Evolutionary conservation across 2,113 vertebrate genomes (phyloP).

Genomic region (Todiramphus chloris): DNA sequence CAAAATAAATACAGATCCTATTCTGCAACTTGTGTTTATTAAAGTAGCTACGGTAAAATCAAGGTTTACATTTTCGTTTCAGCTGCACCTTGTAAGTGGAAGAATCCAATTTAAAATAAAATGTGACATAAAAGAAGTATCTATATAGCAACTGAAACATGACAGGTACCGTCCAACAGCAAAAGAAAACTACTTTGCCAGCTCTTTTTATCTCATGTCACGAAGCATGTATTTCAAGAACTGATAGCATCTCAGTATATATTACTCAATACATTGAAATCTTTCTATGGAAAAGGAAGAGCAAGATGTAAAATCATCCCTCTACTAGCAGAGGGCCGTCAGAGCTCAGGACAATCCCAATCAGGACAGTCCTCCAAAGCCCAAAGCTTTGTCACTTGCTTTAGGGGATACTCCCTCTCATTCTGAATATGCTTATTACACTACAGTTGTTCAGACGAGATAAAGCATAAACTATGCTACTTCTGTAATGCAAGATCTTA

Average conservation of each 20-base stretch:
- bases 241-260: not conserved
- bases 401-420: not conserved
- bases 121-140: not conserved
- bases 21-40: not conserved
- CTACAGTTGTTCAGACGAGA: not conserved
- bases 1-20: conserved; percentile 37
- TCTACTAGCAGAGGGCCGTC: not conserved
- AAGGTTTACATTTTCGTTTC: conserved; percentile 21
- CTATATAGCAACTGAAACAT: not conserved
- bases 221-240: not conserved
- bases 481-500: not conserved
- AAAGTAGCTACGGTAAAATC: not conserved
- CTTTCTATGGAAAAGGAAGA: not conserved
- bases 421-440: not conserved
- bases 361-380: not conserved
- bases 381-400: not conserved
- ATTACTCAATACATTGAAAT: not conserved
- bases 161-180: not conserved
- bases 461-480: not conserved
- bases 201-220: not conserved
- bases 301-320: not conserved
- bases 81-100: conserved; percentile 13
- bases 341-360: not conserved
- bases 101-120: conserved; percentile 21
- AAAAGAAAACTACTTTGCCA: not conserved